Evolutionary conservation across 53 echinoderm and acorn worm genomes (phyloP).

Genomic region (Antedon mediterranea): DNA sequence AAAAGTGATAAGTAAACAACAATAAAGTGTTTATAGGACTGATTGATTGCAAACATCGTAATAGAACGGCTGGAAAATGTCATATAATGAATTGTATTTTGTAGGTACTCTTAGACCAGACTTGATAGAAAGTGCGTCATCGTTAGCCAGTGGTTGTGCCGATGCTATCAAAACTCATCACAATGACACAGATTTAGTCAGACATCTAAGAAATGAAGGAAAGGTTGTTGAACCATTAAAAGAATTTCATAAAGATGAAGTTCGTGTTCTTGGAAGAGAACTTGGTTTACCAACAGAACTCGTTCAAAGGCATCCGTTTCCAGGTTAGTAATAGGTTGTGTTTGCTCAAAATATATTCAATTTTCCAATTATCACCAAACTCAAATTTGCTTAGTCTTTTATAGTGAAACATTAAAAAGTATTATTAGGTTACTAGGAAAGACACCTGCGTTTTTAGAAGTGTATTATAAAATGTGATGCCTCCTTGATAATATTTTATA

Average conservation of each 20-base stretch:
- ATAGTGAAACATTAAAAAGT: too few species aligned
- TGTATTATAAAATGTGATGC: too few species aligned
- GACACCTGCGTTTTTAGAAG: too few species aligned
- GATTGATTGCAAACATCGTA: too few species aligned
- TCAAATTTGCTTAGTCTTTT: too few species aligned
- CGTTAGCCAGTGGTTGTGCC: constrained; percentile 71
- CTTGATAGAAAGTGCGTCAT: constrained; percentile 89
- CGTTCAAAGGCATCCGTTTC: constrained; percentile 96
- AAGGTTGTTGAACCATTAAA: constrained; percentile 88
- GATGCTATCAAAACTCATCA: constrained; percentile 97
- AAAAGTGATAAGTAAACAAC: too few species aligned
- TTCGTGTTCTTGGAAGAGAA: constrained; percentile 64
- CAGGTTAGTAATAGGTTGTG: constrained; percentile 29
- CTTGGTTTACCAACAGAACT: constrained; percentile 77
- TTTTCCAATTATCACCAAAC: too few species aligned
- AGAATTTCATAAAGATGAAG: constrained; percentile 97
- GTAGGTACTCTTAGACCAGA: constrained; percentile 84
- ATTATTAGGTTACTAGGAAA: too few species aligned
- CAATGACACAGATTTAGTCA: constrained; percentile 76
- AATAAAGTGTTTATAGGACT: too few species aligned
- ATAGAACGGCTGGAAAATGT: too few species aligned
- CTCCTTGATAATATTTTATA: too few species aligned
- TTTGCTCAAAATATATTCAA: too few species aligned
- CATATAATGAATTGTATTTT: background rate
- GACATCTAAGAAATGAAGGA: constrained; percentile 62